Evolutionary conservation across 2,888 invertebrate species (phyloP).

Genomic region (Nebria salina): DNA sequence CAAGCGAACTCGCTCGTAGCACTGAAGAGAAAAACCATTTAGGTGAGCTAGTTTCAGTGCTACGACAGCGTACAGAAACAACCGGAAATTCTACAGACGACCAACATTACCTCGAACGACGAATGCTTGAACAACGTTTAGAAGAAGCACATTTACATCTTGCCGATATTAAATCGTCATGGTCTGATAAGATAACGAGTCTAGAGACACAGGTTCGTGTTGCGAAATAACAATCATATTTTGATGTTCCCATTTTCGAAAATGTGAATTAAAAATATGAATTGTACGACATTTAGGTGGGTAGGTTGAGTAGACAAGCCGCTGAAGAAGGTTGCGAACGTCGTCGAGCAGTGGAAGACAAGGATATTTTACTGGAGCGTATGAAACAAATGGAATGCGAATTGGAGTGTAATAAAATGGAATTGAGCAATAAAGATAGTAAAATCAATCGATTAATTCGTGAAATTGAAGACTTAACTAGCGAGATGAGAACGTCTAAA

Average conservation of each 20-base stretch:
- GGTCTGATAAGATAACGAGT: slow-evolving; percentile 90
- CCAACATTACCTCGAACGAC: slow-evolving; percentile 70
- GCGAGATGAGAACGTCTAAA: slow-evolving; percentile 68
- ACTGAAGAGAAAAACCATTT: slow-evolving; percentile 81
- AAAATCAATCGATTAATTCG: slow-evolving; percentile 77
- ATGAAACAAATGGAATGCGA: slow-evolving; percentile 72
- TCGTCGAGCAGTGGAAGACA: slow-evolving; percentile 75
- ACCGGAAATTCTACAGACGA: slow-evolving; percentile 65
- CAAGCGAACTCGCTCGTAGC: slow-evolving; percentile 75
- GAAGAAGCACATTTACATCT: slow-evolving; percentile 88
- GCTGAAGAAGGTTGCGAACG: slow-evolving; percentile 86
- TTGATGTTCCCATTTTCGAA: background rate
- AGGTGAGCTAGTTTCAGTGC: slow-evolving; percentile 69
- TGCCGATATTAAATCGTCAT: slow-evolving; percentile 88
- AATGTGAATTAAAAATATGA: background rate
- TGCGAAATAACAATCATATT: slow-evolving; percentile 3
- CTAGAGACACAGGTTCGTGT: slow-evolving; percentile 83
- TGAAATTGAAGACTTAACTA: slow-evolving; percentile 77
- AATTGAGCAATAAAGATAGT: slow-evolving; percentile 74
- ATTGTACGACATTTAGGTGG: slow-evolving; percentile 65
- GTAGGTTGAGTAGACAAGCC: slow-evolving; percentile 82
- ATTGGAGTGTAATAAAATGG: slow-evolving; percentile 73
- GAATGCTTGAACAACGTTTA: slow-evolving; percentile 77
- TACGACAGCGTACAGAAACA: slow-evolving; percentile 64
- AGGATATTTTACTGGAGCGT: slow-evolving; percentile 72